These are phyloP conservation scores for Spodoptera exigua DNA, from an alignment of 2,888 invertebrate genomes.

Conservation along the genomic window DNA sequence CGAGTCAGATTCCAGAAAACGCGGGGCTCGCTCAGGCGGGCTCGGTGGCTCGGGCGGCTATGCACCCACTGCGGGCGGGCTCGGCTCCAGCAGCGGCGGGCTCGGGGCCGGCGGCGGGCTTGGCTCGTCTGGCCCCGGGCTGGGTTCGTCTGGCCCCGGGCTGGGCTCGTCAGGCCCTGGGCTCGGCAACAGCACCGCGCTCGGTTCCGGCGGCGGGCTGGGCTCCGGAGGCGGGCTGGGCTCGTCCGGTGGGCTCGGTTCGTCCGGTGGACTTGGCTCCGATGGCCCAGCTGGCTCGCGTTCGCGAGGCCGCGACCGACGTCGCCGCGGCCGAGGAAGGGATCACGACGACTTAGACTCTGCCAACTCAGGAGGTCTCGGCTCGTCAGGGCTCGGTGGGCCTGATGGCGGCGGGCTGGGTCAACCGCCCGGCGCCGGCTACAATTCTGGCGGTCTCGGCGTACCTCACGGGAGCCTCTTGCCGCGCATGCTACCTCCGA, in stretches of 20 bases:
- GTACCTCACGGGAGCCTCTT: conserved; percentile 84
- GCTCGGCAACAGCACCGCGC: conserved; percentile 58
- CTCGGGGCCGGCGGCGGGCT: conserved; percentile 62
- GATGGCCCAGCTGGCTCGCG: conserved; percentile 61
- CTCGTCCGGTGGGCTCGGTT: conserved; percentile 62
- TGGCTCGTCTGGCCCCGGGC: conserved; percentile 64
- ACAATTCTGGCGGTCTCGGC: conserved; percentile 82
- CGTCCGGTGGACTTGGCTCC: conserved; percentile 61
- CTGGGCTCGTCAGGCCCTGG: conserved; percentile 64
- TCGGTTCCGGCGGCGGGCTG: conserved; percentile 64
- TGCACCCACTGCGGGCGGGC: conserved; percentile 66
- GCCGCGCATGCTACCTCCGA: conserved; percentile 85
- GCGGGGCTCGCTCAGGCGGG: conserved; percentile 72
- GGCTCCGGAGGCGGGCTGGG: conserved; percentile 66
- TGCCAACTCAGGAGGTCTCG: conserved; percentile 68
- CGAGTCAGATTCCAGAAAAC: conserved; percentile 87
- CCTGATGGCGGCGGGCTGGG: conserved; percentile 72
- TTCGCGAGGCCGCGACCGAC: conserved; percentile 77
- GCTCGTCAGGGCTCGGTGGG: conserved; percentile 69
- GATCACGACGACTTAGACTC: conserved; percentile 75
- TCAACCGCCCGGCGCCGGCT: conserved; percentile 66
- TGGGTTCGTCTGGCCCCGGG: conserved; percentile 64
- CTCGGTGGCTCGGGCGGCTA: conserved; percentile 59
- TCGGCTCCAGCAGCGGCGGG: conserved; percentile 67
- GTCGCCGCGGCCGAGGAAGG: conserved; percentile 84